Conservation (phyloP, 2,797 vertebrate species). For the Acropternis orthonyx region DNA sequence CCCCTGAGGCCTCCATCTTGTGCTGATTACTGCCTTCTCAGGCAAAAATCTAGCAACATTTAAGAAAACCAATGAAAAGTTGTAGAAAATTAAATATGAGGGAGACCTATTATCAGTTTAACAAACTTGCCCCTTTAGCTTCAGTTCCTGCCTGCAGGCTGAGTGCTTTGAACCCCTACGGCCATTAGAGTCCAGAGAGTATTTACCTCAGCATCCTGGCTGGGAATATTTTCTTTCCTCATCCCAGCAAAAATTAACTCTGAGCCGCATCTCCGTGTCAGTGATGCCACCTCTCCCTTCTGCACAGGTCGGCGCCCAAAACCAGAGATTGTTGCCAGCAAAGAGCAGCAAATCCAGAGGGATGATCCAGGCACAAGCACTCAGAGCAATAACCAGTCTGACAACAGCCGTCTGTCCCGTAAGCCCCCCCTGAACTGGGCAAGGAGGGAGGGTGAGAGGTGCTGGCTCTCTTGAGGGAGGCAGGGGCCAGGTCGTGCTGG, state of each 20-base stretch:
- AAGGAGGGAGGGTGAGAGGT: background rate
- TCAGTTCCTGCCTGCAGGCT: background rate
- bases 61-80: background rate
- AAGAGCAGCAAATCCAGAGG: constrained; percentile 80
- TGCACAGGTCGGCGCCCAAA: constrained; percentile 78
- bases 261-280: fast-evolving
- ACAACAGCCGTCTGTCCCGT: constrained; percentile 91
- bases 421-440: constrained; percentile 65
- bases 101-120: background rate
- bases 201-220: fast-evolving
- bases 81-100: background rate
- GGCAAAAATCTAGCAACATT: background rate
- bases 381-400: constrained; percentile 81
- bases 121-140: background rate
- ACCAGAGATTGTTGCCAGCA: constrained; percentile 80
- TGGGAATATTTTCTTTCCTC: background rate
- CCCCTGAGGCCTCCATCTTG: background rate
- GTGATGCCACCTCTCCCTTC: constrained; percentile 12
- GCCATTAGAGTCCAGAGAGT: background rate
- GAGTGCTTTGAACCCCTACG: background rate
- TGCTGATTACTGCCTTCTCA: background rate
- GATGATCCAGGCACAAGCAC: constrained; percentile 77
- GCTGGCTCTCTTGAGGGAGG: background rate
- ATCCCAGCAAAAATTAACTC: background rate
- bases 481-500: background rate